Evolutionary conservation across 1,140 invertebrate genomes (phyloP).

Genomic region (Philotrypesis tridentata): DNA sequence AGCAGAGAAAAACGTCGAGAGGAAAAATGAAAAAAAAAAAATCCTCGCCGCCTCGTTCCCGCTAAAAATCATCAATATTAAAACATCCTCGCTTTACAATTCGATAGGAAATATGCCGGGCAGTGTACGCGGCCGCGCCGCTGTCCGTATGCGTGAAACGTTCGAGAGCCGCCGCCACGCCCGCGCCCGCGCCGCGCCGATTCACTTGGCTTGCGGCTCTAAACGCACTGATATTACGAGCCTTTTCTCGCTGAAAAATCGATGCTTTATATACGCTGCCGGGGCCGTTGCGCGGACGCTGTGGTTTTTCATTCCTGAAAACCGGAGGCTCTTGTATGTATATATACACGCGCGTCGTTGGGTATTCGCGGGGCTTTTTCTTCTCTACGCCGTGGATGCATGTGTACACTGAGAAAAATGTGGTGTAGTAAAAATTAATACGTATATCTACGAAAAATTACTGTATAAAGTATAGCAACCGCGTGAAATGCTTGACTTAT

Average conservation of each 20-base stretch:
- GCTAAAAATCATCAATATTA: neutral
- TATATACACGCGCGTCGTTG: too few relatives aligned
- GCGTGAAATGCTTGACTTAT: too few relatives aligned
- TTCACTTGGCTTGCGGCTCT: conserved; percentile 13
- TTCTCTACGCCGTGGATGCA: too few relatives aligned
- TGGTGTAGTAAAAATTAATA: too few relatives aligned
- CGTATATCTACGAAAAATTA: too few relatives aligned
- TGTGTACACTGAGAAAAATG: too few relatives aligned
- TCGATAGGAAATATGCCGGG: neutral
- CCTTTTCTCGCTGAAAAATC: neutral
- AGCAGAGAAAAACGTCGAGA: too few relatives aligned
- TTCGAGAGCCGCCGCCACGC: conserved; percentile 9
- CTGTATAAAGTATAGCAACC: too few relatives aligned
- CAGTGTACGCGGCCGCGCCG: neutral
- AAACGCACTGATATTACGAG: neutral
- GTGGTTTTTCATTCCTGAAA: neutral
- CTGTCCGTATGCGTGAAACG: conserved; percentile 1
- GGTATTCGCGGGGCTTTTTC: too few relatives aligned
- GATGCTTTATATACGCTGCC: neutral
- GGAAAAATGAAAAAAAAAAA: too few relatives aligned
- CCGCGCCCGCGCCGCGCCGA: conserved; percentile 33
- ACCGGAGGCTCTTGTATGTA: neutral
- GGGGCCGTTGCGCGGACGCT: neutral
- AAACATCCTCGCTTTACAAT: neutral
- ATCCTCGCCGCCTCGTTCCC: neutral